phyloP scores from a whole-genome alignment of 2,888 invertebrate genomes.

The Flexamia atlantica region DNA sequence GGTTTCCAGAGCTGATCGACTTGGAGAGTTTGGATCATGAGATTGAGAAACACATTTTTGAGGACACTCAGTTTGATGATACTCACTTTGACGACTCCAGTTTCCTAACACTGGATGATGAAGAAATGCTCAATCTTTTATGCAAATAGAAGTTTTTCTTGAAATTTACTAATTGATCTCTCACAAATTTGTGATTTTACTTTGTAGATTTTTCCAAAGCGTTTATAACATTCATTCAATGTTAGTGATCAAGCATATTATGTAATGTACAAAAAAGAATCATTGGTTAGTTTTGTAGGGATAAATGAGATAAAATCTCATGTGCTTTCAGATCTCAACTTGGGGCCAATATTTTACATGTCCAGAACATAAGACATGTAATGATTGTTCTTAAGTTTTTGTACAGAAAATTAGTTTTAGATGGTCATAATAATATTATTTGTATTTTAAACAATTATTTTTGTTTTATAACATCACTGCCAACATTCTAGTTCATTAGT shows the following conservation, averaged over 20 bases:
- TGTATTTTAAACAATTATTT: background rate
- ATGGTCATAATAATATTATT: background rate
- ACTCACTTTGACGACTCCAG: background rate
- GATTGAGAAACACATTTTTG: slow-evolving; percentile 16
- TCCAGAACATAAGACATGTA: background rate
- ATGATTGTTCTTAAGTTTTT: slow-evolving; percentile 22
- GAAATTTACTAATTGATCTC: slow-evolving; percentile 21
- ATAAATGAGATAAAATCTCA: slow-evolving; percentile 14
- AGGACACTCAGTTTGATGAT: slow-evolving; percentile 5
- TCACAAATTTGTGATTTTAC: slow-evolving; percentile 15
- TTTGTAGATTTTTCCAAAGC: slow-evolving; percentile 8
- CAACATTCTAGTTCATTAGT: background rate
- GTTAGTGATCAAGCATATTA: background rate
- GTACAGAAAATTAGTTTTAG: slow-evolving; percentile 1
- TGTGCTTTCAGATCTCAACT: slow-evolving; percentile 37
- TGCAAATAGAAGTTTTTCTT: slow-evolving; percentile 9
- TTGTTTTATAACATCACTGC: background rate
- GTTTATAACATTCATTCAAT: background rate
- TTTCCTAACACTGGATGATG: slow-evolving; percentile 27
- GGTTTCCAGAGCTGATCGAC: background rate
- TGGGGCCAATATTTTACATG: slow-evolving; percentile 33
- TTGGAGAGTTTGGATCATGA: background rate
- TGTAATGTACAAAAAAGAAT: background rate
- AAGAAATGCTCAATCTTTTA: slow-evolving; percentile 20
- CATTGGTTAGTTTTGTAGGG: background rate